These are phyloP conservation scores for Cheilosia variabilis DNA, from an alignment of 2,888 invertebrate genomes.

Conservation along the genomic window DNA sequence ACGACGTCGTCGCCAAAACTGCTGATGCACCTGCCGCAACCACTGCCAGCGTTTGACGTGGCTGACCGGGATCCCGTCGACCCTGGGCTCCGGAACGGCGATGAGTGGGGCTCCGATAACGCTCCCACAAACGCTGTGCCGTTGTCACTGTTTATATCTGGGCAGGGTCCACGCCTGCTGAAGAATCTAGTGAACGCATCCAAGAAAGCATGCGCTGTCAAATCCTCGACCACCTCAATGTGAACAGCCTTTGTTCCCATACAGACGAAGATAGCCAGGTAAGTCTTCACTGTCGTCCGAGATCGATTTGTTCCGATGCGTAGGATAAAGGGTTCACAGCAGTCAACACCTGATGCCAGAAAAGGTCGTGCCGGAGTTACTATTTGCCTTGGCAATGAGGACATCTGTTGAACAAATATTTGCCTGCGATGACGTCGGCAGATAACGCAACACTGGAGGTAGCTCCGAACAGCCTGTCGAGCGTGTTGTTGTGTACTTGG, in stretches of 20 bases:
- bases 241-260: neutral
- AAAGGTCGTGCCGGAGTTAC: constrained; percentile 3
- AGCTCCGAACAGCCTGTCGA: no score
- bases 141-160: neutral
- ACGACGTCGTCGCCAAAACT: constrained; percentile 32
- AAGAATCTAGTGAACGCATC: neutral
- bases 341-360: constrained; percentile 11
- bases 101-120: constrained; percentile 1
- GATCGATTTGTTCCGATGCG: constrained; percentile 40
- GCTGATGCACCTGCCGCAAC: no score
- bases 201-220: no score
- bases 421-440: no score
- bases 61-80: no score
- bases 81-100: neutral
- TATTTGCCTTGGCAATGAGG: no score
- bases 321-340: constrained; percentile 3
- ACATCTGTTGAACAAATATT: no score
- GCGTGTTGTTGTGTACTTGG: no score
- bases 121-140: neutral
- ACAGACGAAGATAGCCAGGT: no score
- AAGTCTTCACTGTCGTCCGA: constrained; percentile 10
- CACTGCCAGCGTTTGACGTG: no score
- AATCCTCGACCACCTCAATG: neutral
- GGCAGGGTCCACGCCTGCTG: neutral
- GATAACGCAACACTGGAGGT: no score